Conservation (phyloP, 2,113 vertebrate genomes). For the Piaya cayana region DNA sequence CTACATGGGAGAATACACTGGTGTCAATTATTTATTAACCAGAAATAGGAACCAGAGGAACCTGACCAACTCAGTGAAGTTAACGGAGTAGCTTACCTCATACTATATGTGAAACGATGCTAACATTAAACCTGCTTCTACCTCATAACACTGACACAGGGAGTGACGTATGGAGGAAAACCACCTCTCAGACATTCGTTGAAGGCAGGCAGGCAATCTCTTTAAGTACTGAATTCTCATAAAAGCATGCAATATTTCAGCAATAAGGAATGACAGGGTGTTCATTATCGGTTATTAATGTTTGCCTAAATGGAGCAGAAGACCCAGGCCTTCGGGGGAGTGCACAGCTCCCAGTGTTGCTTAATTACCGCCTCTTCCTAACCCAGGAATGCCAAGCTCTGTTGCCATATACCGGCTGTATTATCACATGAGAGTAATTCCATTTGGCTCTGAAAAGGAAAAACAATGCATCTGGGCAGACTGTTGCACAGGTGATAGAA, state of each 20-base stretch:
- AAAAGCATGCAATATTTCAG: not conserved
- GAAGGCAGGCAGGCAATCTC: not conserved
- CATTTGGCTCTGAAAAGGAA: not conserved
- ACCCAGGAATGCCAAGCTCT: not conserved
- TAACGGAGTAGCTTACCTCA: not conserved
- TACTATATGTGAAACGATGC: not conserved
- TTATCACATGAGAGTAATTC: not conserved
- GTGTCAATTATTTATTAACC: not conserved
- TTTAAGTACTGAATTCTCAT: not conserved
- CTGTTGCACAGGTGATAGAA: not conserved
- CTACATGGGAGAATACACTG: not conserved
- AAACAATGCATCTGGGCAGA: not conserved
- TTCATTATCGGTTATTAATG: constrained; percentile 26
- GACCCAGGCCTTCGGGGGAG: constrained; percentile 9
- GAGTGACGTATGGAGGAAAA: not conserved
- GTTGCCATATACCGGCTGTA: not conserved
- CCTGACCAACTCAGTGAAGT: not conserved
- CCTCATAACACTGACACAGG: not conserved
- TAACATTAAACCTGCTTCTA: not conserved
- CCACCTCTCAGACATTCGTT: not conserved
- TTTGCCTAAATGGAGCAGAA: constrained; percentile 30
- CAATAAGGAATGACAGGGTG: not conserved
- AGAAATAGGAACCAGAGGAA: not conserved
- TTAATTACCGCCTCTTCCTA: not conserved
- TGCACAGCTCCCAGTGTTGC: not conserved